These are phyloP conservation scores for Falco columbarius DNA, from an alignment of 2,797 vertebrate genomes.

Conservation along the genomic window DNA sequence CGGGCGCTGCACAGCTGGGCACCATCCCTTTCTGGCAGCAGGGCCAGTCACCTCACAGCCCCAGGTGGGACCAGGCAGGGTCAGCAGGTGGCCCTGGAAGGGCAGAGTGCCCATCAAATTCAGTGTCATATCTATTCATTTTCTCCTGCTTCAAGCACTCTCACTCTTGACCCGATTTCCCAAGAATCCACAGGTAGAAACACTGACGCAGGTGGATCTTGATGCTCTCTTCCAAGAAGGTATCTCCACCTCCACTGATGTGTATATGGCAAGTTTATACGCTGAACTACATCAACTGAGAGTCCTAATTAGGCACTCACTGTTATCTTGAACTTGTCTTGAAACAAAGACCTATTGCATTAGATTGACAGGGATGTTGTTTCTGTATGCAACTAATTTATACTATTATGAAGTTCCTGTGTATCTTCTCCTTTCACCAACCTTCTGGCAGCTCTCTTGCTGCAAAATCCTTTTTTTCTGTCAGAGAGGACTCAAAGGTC, in stretches of 20 bases:
- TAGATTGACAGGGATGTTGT: not conserved
- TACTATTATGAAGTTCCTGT: not conserved
- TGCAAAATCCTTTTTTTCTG: not conserved
- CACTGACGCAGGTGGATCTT: fast-evolving
- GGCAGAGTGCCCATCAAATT: not conserved
- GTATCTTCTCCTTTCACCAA: not conserved
- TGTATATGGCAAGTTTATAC: not conserved
- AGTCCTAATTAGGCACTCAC: not conserved
- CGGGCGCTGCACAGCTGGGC: fast-evolving
- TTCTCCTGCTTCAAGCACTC: not conserved
- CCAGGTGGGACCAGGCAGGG: not conserved
- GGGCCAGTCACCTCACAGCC: not conserved
- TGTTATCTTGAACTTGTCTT: not conserved
- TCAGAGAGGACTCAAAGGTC: not conserved
- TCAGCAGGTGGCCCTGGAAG: not conserved
- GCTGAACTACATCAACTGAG: not conserved
- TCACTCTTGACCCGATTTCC: not conserved
- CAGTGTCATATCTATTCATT: not conserved
- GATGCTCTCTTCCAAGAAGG: not conserved
- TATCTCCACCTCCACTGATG: not conserved
- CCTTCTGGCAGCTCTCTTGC: not conserved
- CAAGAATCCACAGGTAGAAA: not conserved
- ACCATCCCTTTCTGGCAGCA: not conserved
- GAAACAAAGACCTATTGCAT: not conserved
- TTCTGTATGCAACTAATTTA: not conserved